Evolutionary conservation across 2,888 invertebrate species (phyloP), one percentile per base, ranked within the genome.

Genomic region (Tuberolachnus salignus): DNA sequence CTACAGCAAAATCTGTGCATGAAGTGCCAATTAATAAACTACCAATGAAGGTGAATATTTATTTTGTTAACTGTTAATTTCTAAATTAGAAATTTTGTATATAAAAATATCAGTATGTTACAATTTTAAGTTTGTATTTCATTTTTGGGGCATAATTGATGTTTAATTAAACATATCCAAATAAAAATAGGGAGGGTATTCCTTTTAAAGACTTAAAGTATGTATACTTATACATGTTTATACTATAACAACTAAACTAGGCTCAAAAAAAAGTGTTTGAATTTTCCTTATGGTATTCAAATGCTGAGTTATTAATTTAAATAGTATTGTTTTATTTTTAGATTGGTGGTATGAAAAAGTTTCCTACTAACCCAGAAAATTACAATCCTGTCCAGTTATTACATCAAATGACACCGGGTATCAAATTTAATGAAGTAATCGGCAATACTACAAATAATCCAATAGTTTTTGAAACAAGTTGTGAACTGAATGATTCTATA

Each of bases 351-450:
- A 78, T 78, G 78, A 80, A 78, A 69, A 80, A 78, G 3, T 80
- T 80, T 61, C 80, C 80, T 4, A 26, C 63, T 8, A 61, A 80
- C 11, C 78, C 80, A 23, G 16, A 23, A 34, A 55, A 23, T 6
- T 80, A 69, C 10, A 78, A 80, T 61, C 78, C 80, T 23, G 26
- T 80, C 9, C 75, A 74, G 23, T 46, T 80, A n/a, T 66, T 80
- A 49, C 59, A 80, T 80, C 80, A 80, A 63, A 49, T 75, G 51
- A n/a, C 23, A 14, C 80, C 80, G 0, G 69, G 67, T 51, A n/a
- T 69, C 42, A 11, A 21, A 9, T 78, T 78, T 59, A 42, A 4
- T 21, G 78, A 78, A 9, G n/a, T 4, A 51, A n/a, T n/a, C n/a
- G 14, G n/a, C 1, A 51, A 61, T 13, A 21, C 2, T 69, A 3